Conservation (phyloP, 1,140 invertebrate genomes). For the Whitmania pigra region DNA sequence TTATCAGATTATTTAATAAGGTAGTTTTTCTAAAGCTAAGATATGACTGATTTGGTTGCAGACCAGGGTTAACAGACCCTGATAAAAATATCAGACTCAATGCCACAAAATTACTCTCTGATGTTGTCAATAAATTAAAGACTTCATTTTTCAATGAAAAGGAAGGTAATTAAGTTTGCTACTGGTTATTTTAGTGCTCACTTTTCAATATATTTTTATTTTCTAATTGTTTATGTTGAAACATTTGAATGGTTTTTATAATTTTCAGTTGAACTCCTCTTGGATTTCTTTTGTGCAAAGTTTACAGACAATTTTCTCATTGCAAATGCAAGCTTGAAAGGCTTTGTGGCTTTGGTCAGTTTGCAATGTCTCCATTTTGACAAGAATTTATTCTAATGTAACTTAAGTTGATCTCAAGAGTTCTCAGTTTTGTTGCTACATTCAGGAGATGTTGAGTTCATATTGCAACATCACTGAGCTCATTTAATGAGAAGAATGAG, state of each 20-base stretch:
- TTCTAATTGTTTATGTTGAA: neutral
- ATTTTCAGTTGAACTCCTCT: neutral
- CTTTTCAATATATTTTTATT: neutral
- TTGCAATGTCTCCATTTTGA: no score
- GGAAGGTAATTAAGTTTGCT: neutral
- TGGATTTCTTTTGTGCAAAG: conserved; percentile 9
- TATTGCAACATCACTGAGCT: no score
- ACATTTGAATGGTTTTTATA: neutral
- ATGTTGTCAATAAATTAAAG: neutral
- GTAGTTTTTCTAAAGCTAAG: neutral
- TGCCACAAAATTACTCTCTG: conserved; percentile 4
- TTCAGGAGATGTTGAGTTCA: no score
- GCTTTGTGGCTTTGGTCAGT: neutral
- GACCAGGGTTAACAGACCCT: neutral
- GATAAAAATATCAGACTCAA: neutral
- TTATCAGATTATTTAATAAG: neutral
- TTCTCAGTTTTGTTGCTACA: no score
- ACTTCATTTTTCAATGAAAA: conserved; percentile 1
- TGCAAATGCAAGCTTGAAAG: neutral
- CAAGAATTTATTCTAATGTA: no score
- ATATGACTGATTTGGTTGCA: no score
- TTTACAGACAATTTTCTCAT: conserved; percentile 6
- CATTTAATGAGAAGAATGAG: no score
- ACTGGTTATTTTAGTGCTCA: neutral
- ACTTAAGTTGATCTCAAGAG: no score